These are phyloP conservation scores for Podarcis lilfordi DNA, from an alignment of 2,797 vertebrate species.

Conservation along the genomic window DNA sequence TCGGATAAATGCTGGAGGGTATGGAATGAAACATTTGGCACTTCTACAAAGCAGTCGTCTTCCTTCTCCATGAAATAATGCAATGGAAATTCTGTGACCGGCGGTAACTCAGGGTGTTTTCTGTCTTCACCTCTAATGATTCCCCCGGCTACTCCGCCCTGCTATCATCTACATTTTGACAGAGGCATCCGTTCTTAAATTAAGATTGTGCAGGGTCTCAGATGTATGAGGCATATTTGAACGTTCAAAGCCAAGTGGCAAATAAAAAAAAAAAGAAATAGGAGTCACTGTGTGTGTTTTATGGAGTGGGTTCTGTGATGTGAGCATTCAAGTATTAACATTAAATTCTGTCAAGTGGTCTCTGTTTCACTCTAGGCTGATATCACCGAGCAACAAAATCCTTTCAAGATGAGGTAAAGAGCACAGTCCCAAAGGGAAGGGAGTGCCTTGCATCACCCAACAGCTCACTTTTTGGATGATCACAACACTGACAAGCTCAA, in stretches of 20 bases:
- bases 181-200: rapidly evolving
- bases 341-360: slow-evolving; percentile 74
- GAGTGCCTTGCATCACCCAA: slow-evolving; percentile 65
- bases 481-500: slow-evolving; percentile 42
- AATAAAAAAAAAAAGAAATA: background rate
- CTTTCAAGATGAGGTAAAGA: slow-evolving; percentile 76
- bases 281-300: slow-evolving; percentile 59
- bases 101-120: slow-evolving; percentile 22
- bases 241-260: slow-evolving; percentile 1
- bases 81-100: background rate
- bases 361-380: slow-evolving; percentile 62
- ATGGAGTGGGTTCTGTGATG: slow-evolving; percentile 66
- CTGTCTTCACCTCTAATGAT: slow-evolving; percentile 14
- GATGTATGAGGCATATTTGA: slow-evolving; percentile 25
- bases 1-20: too few species aligned
- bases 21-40: slow-evolving; percentile 19
- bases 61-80: slow-evolving; percentile 49
- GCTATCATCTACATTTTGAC: slow-evolving; percentile 1
- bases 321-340: slow-evolving; percentile 69
- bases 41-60: background rate
- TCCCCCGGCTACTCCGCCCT: background rate
- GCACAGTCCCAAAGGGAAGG: slow-evolving; percentile 59
- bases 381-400: slow-evolving; percentile 72
- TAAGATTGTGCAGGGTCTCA: background rate
- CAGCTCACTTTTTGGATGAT: slow-evolving; percentile 65